A percentile compares a stretch with the other conserved stretches of the same genome.
phyloP scores from a whole-genome alignment of 2,113 vertebrate genomes.

The Eretmochelys imbricata region DNA sequence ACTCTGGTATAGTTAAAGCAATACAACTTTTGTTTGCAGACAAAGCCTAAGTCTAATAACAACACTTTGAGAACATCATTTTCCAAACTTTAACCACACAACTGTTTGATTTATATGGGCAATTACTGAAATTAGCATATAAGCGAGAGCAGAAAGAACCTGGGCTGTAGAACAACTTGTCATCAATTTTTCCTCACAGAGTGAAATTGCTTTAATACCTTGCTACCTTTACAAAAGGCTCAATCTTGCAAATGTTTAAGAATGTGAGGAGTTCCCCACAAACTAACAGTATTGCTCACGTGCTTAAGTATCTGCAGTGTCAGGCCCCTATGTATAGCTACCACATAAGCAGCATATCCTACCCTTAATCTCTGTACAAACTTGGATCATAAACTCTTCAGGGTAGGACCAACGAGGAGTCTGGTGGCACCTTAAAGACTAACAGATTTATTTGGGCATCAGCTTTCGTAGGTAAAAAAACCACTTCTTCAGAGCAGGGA shows the following conservation, averaged over 20 bases:
- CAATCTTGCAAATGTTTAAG: not conserved
- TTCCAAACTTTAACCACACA: not conserved
- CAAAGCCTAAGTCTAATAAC: not conserved
- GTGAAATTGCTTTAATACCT: not conserved
- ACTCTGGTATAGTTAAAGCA: not conserved
- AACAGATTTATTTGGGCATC: no score
- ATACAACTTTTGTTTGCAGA: no score
- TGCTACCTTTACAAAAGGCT: not conserved
- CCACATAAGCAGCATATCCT: not conserved
- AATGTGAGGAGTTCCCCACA: not conserved
- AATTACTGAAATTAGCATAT: not conserved
- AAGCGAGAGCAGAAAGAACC: not conserved
- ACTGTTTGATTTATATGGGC: not conserved
- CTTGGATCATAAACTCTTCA: not conserved
- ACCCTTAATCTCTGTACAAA: not conserved
- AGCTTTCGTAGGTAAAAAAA: no score
- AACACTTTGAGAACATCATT: not conserved
- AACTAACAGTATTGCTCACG: not conserved
- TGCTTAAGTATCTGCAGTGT: not conserved
- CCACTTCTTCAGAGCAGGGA: no score
- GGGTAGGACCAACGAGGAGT: no score
- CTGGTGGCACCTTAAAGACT: no score
- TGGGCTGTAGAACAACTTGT: not conserved
- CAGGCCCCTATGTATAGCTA: not conserved
- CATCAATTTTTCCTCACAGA: not conserved